A percentile compares a stretch with the other conserved stretches of the same genome.
Conservation (phyloP, 2,113 vertebrate species). For the Mirza zaza region DNA sequence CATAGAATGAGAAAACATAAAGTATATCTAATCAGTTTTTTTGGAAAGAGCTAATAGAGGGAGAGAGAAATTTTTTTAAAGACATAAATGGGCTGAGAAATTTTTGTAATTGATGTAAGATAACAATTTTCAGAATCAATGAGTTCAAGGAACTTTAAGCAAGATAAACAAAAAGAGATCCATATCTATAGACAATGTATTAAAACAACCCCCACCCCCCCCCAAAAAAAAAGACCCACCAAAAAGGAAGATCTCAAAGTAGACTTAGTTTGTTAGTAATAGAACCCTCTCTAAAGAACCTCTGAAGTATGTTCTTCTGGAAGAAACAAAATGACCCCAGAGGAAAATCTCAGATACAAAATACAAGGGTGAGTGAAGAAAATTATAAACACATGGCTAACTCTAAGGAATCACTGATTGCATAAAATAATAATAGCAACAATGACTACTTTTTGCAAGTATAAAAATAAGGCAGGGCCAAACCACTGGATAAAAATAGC, state of each 20-base stretch:
- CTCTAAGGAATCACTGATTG: neutral
- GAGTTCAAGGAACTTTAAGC: neutral
- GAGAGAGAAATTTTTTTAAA: neutral
- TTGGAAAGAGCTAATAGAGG: neutral
- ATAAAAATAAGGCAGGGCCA: neutral
- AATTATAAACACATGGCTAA: neutral
- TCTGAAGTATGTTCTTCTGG: neutral
- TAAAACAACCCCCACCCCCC: neutral
- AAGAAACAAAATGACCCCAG: neutral
- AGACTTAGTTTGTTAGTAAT: neutral
- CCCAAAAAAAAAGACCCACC: neutral
- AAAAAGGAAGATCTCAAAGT: neutral
- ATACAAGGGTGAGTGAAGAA: neutral
- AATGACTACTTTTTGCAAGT: neutral
- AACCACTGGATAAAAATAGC: neutral
- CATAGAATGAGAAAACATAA: neutral
- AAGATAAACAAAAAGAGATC: neutral
- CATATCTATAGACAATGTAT: neutral
- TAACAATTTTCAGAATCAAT: neutral
- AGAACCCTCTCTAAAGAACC: neutral
- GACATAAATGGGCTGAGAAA: neutral
- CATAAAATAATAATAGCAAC: neutral
- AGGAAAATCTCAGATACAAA: neutral
- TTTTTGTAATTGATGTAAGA: neutral
- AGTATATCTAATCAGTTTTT: neutral